These are phyloP conservation scores for Sphenodon punctatus DNA, from an alignment of 2,797 vertebrate species.

Conservation along the genomic window DNA sequence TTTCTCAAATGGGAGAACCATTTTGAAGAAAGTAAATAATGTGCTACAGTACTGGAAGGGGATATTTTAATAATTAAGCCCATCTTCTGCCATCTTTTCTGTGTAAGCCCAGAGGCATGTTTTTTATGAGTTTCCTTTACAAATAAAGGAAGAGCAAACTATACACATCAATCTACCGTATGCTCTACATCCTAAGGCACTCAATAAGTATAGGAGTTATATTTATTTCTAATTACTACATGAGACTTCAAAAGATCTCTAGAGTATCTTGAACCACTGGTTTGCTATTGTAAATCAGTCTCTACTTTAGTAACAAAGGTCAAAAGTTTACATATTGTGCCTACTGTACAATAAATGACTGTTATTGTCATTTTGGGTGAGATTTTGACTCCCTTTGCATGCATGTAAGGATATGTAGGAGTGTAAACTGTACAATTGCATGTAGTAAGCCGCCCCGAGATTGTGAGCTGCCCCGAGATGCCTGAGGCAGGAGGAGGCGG, in stretches of 20 bases:
- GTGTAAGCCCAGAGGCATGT: neutral
- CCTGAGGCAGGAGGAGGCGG: neutral
- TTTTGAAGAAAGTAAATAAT: neutral
- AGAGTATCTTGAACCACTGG: neutral
- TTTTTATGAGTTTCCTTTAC: neutral
- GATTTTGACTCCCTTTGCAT: neutral
- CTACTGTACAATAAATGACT: neutral
- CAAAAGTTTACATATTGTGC: neutral
- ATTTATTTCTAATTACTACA: conserved; percentile 1
- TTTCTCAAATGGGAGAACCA: neutral
- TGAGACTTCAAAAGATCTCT: neutral
- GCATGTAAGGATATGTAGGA: neutral
- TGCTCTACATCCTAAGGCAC: neutral
- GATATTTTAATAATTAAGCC: conserved; percentile 19
- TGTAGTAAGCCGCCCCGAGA: neutral
- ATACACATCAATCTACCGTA: neutral
- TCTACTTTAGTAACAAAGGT: neutral
- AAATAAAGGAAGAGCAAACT: neutral
- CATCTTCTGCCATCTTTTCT: neutral
- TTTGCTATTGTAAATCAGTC: neutral
- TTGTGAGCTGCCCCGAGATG: neutral
- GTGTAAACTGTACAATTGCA: neutral
- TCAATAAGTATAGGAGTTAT: neutral
- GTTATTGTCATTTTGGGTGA: neutral
- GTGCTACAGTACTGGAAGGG: neutral